Conservation (phyloP, 1,140 invertebrate species). For the Nasonia longicornis region DNA sequence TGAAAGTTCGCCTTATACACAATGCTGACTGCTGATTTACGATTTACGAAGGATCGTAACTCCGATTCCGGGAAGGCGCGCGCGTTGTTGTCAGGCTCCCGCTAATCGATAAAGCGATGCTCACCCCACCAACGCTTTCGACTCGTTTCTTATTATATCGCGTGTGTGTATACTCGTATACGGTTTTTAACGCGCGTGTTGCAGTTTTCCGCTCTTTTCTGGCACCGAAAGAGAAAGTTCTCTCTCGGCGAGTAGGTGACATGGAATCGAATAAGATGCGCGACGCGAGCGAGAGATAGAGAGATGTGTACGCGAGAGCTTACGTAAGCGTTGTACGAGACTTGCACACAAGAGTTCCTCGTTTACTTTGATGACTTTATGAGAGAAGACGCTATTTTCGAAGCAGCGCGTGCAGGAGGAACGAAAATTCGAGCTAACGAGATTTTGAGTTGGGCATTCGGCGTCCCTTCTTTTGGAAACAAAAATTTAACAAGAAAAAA, state of each 20-base stretch:
- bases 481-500: no score
- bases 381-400: no score
- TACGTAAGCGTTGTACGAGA: no score
- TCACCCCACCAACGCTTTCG: background rate
- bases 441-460: background rate
- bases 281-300: no score
- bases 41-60: conserved; percentile 43
- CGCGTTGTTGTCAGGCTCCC: conserved; percentile 34
- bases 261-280: background rate
- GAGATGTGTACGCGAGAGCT: no score
- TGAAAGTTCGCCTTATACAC: conserved; percentile 37
- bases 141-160: background rate
- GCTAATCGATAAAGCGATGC: conserved; percentile 41
- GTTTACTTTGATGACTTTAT: no score
- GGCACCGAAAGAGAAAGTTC: background rate
- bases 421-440: background rate
- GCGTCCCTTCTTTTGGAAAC: no score
- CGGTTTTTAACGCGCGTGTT: background rate
- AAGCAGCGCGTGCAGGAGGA: no score
- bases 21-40: conserved; percentile 38
- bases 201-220: background rate
- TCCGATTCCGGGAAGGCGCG: conserved; percentile 25
- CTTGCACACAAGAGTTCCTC: no score
- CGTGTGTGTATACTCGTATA: background rate
- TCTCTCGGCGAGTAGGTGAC: background rate